Base-by-base conservation (phyloP, 2,888 invertebrate species). In the Andrena dorsata region DNA sequence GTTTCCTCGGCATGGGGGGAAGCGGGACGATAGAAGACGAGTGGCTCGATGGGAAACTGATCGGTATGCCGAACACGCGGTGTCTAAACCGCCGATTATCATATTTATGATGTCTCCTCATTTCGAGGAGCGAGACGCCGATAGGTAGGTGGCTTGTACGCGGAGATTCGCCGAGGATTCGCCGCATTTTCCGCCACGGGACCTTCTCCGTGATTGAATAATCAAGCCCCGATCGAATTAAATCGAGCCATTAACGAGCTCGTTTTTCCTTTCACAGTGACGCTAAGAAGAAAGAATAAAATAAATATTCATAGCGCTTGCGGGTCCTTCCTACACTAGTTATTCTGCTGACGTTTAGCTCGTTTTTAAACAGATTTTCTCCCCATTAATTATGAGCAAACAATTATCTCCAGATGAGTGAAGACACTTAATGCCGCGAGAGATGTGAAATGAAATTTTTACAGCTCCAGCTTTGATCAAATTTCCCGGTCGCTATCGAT, bases 11-110 rank as follows among this genome's bases (percentile, higher is more conserved):
- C 41, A 20, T 1, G 30, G n/a, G 32, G 26, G 26, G 72, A 23
- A 28, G 13, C 47, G 71, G 56, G 20, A 51, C 32, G 73, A 60
- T 47, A 65, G 26, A 73, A 51, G 73, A 72, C 49, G 77, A 75
- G 56, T 5, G 71, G 65, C 63, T 82, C 80, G 71, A 82, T 75
- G 78, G 70, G 82, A 76, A 85, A 79, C 84, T 88, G 79, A 90
- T 89, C 88, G 83, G 86, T 86, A 90, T 90, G 86, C 86, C 76
- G 79, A 86, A 88, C 88, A 88, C 89, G 89, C 82, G 80, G 79
- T 78, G 80, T 82, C 86, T 90, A 91, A 90, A 90, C 86, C 85
- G 84, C 72, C 88, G 90, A 91, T 91, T 91, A 91, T 89, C 91
- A 89, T 91, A 90, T 90, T 91, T 91, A 90, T 90, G 86, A 89